Evolutionary conservation across 2,113 vertebrate species (phyloP), one percentile per base, ranked within the genome.

Genomic region (Poeciliopsis retropinna): DNA sequence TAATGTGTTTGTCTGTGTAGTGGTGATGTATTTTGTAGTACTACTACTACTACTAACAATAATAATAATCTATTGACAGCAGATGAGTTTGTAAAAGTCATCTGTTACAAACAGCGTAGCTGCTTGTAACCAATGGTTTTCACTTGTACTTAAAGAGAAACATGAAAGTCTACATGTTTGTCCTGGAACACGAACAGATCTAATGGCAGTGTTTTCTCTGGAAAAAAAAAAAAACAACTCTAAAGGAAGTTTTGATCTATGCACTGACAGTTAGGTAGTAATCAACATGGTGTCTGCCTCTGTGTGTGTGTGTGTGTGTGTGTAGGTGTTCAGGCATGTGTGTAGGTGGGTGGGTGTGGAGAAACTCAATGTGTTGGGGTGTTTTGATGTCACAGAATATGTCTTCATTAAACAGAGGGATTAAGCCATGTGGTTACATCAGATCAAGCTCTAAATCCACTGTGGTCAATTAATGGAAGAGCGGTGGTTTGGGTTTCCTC

Each of bases 381-480:
- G 39, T 51, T 78, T 39, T 39, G 17, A 29, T 60, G 69, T 83
- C 71, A 73, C 7, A 63, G 47, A 72, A 5, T 27, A 63, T 30
- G 44, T 86, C 87, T 79, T 85, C 62, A 80, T 90, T 85, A 82
- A 64, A 29, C 37, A 34, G 22, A 70, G 51, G 63, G 34, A 51
- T 75, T 83, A 63, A 75, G 72, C 77, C 60, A 17, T 70, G 81
- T 2, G 73, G 81, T 85, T 73, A 63, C 63, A 80, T 88, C 72
- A 79, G 47, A 83, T 75, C 25, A 1, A 82, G 60, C 67, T 71
- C 64, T 61, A 78, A 90, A 89, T 76, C 83, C 85, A 64, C 73
- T 85, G 84, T 76, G 87, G 82, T 32, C 72, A 85, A 88, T 87
- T 89, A 89, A 84, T 57, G 60, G 60, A 80, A 44, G 60, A 32